Percentiles rank a stretch among this genome's conserved stretches.
Conservation (phyloP, 2,888 invertebrate species). For the Acleris holmiana region DNA sequence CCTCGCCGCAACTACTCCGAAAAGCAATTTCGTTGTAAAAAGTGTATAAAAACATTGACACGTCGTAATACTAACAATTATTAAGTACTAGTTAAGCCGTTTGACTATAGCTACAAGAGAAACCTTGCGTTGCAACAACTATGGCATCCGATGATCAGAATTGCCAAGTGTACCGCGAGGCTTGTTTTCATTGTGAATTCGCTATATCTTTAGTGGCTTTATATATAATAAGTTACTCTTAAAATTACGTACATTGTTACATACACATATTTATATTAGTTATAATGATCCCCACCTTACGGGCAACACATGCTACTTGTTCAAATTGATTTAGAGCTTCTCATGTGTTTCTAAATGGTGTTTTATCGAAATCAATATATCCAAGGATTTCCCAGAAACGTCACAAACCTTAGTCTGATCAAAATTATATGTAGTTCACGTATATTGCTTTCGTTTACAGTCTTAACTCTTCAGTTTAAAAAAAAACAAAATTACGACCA, state of each 20-base stretch:
- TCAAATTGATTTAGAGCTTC: conserved; percentile 29
- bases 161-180: no score
- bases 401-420: conserved; percentile 19
- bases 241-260: conserved; percentile 43
- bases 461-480: background rate
- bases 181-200: no score
- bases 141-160: no score
- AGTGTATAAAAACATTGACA: conserved; percentile 76
- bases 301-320: conserved; percentile 19
- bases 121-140: background rate
- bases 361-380: conserved; percentile 22
- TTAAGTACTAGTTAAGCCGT: conserved; percentile 56
- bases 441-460: background rate
- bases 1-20: conserved; percentile 7
- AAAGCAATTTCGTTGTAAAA: conserved; percentile 68
- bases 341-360: background rate
- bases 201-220: no score
- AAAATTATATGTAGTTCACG: background rate
- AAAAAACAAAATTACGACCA: background rate
- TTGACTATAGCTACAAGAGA: conserved; percentile 30
- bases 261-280: conserved; percentile 40
- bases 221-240: conserved; percentile 45
- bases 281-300: conserved; percentile 28
- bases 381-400: conserved; percentile 15
- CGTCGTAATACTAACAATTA: conserved; percentile 56